Conservation (phyloP, 37 sponge, comb jelly and placozoan genomes). For the Oopsacas minuta region DNA sequence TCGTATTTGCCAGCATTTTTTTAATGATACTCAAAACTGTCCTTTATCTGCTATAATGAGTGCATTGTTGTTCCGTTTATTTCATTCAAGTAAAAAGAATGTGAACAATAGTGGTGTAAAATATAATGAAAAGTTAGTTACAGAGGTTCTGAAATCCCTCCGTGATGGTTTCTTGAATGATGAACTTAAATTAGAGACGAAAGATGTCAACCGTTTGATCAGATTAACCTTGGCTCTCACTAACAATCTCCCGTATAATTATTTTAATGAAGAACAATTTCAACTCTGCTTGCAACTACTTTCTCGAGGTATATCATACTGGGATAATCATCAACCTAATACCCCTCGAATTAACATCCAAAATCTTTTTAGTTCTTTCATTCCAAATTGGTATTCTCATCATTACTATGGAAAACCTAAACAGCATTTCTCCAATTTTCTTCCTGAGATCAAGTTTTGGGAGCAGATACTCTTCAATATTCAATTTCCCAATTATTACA, state of each 20-base stretch:
- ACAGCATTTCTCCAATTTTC: neutral
- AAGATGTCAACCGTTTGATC: neutral
- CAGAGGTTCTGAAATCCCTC: neutral
- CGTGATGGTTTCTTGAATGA: neutral
- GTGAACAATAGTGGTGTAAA: neutral
- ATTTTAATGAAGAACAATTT: neutral
- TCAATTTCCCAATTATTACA: no score
- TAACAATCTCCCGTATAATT: neutral
- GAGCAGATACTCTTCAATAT: neutral
- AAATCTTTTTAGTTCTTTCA: neutral
- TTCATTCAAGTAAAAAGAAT: neutral
- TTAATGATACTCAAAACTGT: neutral
- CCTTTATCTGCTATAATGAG: neutral
- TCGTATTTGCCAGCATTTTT: neutral
- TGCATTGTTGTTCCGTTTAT: neutral
- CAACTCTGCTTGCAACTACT: neutral
- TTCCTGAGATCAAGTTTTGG: neutral
- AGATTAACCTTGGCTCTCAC: neutral
- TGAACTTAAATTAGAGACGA: neutral
- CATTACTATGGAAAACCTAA: neutral
- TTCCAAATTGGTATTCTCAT: neutral
- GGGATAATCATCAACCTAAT: neutral
- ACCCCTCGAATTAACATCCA: neutral
- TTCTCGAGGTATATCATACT: neutral
- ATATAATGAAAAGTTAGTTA: neutral